phyloP scores from a whole-genome alignment of 30 jellyfish, hydroid and myxozoan species.

The Cassiopea andromeda region DNA sequence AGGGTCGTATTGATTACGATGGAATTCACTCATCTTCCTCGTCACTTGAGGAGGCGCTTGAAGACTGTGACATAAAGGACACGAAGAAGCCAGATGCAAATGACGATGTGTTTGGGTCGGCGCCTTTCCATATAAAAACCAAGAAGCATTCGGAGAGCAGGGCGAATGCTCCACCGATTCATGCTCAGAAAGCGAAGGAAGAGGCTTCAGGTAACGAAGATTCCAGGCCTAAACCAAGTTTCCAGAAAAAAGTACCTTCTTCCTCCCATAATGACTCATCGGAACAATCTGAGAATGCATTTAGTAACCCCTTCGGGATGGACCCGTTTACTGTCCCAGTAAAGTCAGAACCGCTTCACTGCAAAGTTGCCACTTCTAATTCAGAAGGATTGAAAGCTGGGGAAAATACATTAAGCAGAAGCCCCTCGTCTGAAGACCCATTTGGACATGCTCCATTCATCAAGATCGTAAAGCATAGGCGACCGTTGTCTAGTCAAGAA shows the following conservation, averaged over 20 bases:
- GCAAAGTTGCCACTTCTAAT: not conserved
- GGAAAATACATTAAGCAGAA: conserved; percentile 19
- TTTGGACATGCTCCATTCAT: conserved; percentile 90
- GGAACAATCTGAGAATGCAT: not conserved
- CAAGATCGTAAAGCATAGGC: conserved; percentile 47
- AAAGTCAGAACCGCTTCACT: not conserved
- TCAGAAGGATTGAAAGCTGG: not conserved
- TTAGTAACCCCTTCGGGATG: conserved; percentile 22
- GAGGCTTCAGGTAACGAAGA: not conserved
- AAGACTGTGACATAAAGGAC: not conserved
- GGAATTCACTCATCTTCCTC: conserved; percentile 48
- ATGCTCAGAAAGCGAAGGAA: not conserved
- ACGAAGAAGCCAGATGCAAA: not conserved
- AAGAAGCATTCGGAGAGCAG: not conserved
- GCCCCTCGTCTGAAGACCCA: conserved; percentile 77
- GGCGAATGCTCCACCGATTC: not conserved
- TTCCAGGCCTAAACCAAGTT: not conserved
- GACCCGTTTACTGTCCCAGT: conserved; percentile 35
- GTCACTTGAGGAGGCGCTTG: conserved; percentile 34
- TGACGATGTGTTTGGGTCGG: conserved; percentile 90
- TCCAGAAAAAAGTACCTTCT: not conserved
- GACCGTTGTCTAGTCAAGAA: conserved; percentile 66
- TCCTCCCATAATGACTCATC: not conserved
- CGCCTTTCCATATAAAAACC: conserved; percentile 76
- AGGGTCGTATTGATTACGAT: conserved; percentile 28